phyloP scores from a whole-genome alignment of 1,140 invertebrate genomes.

The Saccostrea glomerata region DNA sequence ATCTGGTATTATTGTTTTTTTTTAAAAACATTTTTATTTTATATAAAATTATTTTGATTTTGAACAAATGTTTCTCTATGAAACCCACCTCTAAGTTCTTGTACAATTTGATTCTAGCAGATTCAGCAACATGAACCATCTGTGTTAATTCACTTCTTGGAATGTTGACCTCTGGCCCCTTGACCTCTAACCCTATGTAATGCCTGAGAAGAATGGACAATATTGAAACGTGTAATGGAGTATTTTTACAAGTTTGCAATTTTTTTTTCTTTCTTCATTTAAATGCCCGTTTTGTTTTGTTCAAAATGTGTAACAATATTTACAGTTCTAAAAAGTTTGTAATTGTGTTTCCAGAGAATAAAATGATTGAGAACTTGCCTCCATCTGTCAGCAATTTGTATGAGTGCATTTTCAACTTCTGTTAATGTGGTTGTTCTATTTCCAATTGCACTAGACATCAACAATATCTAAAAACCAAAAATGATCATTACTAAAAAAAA shows the following conservation, averaged over 20 bases:
- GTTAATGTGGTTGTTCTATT: constrained; percentile 64
- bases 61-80: neutral
- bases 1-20: too few relatives aligned
- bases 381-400: constrained; percentile 69
- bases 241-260: too few relatives aligned
- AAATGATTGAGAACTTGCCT: constrained; percentile 60
- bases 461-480: constrained; percentile 62
- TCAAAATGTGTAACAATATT: too few relatives aligned
- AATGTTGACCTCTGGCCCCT: constrained; percentile 66
- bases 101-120: constrained; percentile 74
- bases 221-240: too few relatives aligned
- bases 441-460: constrained; percentile 71
- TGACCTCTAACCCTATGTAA: constrained; percentile 66
- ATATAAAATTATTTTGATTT: too few relatives aligned
- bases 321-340: too few relatives aligned
- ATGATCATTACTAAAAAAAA: neutral
- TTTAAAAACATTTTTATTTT: too few relatives aligned
- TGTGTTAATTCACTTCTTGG: constrained; percentile 65
- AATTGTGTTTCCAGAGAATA: too few relatives aligned
- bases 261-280: too few relatives aligned
- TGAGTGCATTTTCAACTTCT: constrained; percentile 72
- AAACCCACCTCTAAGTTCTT: constrained; percentile 73
- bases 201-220: constrained; percentile 52
- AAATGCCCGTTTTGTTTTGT: too few relatives aligned
- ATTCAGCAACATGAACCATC: constrained; percentile 73